A percentile compares a stretch with the other conserved stretches of the same genome.
These are phyloP conservation scores for Toxotes lorentzi DNA, from an alignment of 2,797 vertebrate genomes.

Conservation along the genomic window DNA sequence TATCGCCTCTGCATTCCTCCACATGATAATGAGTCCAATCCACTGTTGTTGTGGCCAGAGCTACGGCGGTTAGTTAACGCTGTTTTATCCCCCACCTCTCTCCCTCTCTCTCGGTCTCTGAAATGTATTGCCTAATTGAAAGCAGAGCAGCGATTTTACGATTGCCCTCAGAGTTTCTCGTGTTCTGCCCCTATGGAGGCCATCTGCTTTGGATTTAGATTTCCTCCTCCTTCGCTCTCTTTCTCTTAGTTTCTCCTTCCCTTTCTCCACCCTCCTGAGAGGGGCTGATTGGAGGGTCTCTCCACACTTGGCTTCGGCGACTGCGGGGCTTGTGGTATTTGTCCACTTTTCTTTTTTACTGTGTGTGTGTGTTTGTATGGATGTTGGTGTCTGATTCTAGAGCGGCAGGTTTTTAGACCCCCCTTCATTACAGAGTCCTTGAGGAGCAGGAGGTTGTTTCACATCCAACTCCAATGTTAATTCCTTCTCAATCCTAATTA, in stretches of 20 bases:
- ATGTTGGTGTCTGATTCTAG: constrained; percentile 33
- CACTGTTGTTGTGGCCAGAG: constrained; percentile 58
- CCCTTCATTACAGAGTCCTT: constrained; percentile 15
- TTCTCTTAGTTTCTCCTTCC: constrained; percentile 71
- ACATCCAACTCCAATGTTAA: constrained; percentile 23
- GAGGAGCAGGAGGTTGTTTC: constrained; percentile 52
- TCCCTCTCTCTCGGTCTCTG: constrained; percentile 19
- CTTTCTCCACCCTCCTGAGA: constrained; percentile 73
- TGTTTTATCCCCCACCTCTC: constrained; percentile 36
- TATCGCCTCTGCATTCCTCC: constrained; percentile 65
- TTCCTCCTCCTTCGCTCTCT: constrained; percentile 66
- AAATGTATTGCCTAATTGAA: constrained; percentile 88
- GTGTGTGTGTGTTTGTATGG: constrained; percentile 34
- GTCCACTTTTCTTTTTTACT: constrained; percentile 62
- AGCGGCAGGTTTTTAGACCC: constrained; percentile 57
- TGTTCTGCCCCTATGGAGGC: constrained; percentile 83
- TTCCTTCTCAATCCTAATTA: constrained; percentile 22
- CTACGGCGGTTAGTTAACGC: constrained; percentile 66
- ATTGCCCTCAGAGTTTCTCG: constrained; percentile 78
- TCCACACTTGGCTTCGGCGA: constrained; percentile 83
- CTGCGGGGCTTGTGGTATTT: constrained; percentile 83
- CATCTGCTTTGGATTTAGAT: constrained; percentile 92
- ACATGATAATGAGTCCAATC: constrained; percentile 67
- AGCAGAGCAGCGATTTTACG: constrained; percentile 85
- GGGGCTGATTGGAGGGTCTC: constrained; percentile 81